A percentile compares a stretch with the other conserved stretches of the same genome.
phyloP scores from a whole-genome alignment of 2,888 invertebrate species.

The Rhingia rostrata region DNA sequence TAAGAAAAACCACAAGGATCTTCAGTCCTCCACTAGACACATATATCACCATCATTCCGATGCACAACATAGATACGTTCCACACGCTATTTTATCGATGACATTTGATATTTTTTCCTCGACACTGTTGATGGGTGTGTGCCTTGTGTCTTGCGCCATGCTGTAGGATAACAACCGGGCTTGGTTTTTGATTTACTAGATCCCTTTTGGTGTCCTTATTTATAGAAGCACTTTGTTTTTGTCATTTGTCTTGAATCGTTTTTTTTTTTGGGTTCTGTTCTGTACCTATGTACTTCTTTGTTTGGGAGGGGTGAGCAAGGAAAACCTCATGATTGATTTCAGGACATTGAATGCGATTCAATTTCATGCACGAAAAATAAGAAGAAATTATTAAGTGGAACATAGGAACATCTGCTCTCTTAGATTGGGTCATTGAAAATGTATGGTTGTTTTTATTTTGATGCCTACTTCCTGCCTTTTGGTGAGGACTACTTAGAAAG shows the following conservation, averaged over 20 bases:
- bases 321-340: conserved; percentile 12
- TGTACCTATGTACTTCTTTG: too few relatives aligned
- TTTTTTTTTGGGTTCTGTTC: background rate
- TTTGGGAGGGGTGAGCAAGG: conserved; percentile 4
- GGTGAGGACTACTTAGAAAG: too few relatives aligned
- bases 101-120: conserved; percentile 60
- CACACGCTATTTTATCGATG: conserved; percentile 56
- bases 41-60: conserved; percentile 4
- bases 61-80: conserved; percentile 8
- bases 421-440: background rate
- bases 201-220: conserved; percentile 17
- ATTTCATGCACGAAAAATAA: conserved; percentile 2
- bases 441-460: too few relatives aligned
- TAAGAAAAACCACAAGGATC: conserved; percentile 32
- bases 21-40: background rate
- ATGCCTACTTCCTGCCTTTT: too few relatives aligned
- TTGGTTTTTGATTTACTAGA: conserved; percentile 43
- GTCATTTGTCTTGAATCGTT: background rate
- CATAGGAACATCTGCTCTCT: conserved; percentile 8
- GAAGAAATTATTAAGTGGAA: background rate
- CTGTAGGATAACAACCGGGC: conserved; percentile 23
- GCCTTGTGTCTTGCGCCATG: conserved; percentile 29
- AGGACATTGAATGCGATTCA: background rate
- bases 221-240: conserved; percentile 10
- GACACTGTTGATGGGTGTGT: background rate